Percentiles rank a stretch among this genome's conserved stretches.
phyloP scores from a whole-genome alignment of 92 coral and sea anemone species.

The Blastomussa wellsi region DNA sequence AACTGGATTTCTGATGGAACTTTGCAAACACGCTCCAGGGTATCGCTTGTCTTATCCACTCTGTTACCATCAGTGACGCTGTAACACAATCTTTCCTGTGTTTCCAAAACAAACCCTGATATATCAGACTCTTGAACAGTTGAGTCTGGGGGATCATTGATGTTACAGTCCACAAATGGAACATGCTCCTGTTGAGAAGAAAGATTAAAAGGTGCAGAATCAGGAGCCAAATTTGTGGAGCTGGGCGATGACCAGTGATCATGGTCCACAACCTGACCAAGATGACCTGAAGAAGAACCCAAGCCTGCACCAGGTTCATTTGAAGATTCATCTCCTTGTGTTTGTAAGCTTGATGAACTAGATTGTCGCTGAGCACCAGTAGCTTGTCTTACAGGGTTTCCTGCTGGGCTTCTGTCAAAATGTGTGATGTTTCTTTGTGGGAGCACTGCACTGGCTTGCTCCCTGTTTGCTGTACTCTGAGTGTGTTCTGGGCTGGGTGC shows the following conservation, averaged over 20 bases:
- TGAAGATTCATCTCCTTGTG: background rate
- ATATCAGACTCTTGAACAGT: constrained; percentile 14
- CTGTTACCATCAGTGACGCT: background rate
- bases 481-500: background rate
- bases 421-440: background rate
- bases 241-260: background rate
- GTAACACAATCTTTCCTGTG: background rate
- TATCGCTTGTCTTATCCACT: background rate
- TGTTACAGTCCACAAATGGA: background rate
- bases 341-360: background rate
- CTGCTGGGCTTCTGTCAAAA: background rate
- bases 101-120: background rate
- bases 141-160: constrained; percentile 13
- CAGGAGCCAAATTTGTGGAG: background rate
- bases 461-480: background rate
- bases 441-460: background rate
- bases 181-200: background rate
- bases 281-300: background rate
- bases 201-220: background rate
- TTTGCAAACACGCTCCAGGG: constrained; percentile 49
- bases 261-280: background rate
- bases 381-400: background rate
- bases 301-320: background rate
- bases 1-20: constrained; percentile 47
- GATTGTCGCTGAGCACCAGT: background rate